Percentiles rank a stretch among this genome's conserved stretches.
These are phyloP conservation scores for Tolypeutes matacus DNA, from an alignment of 2,797 vertebrate species.

Conservation along the genomic window DNA sequence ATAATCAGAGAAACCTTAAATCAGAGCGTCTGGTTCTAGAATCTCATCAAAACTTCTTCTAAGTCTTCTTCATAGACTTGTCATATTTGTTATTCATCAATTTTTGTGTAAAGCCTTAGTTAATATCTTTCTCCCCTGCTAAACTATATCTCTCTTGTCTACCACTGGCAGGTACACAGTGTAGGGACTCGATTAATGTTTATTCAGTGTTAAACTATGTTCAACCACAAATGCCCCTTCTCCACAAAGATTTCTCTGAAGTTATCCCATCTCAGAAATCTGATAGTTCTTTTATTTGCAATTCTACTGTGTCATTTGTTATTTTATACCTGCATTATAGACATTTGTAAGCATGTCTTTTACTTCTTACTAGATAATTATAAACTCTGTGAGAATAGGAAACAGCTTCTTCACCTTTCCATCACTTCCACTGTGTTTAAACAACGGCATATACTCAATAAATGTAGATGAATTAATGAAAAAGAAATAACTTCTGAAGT, in stretches of 20 bases:
- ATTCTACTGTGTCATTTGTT: background rate
- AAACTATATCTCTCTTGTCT: background rate
- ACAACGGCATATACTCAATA: background rate
- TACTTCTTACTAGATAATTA: background rate
- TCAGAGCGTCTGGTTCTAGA: background rate
- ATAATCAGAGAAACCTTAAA: background rate
- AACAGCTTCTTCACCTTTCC: background rate
- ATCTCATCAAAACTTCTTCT: background rate
- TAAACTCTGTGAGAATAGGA: background rate
- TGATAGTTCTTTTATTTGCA: background rate
- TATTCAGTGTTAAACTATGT: background rate
- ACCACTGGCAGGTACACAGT: background rate
- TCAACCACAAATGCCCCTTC: background rate
- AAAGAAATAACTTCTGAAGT: background rate
- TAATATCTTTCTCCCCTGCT: background rate
- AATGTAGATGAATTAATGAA: background rate
- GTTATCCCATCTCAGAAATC: background rate
- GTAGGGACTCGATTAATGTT: rapidly evolving
- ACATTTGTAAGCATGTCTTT: background rate
- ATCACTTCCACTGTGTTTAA: background rate
- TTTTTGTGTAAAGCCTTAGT: background rate
- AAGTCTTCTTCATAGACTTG: background rate
- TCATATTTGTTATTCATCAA: background rate
- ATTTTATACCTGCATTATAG: background rate
- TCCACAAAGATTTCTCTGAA: background rate